phyloP scores from a whole-genome alignment of 2,888 invertebrate genomes.

The Perdita meconis region DNA sequence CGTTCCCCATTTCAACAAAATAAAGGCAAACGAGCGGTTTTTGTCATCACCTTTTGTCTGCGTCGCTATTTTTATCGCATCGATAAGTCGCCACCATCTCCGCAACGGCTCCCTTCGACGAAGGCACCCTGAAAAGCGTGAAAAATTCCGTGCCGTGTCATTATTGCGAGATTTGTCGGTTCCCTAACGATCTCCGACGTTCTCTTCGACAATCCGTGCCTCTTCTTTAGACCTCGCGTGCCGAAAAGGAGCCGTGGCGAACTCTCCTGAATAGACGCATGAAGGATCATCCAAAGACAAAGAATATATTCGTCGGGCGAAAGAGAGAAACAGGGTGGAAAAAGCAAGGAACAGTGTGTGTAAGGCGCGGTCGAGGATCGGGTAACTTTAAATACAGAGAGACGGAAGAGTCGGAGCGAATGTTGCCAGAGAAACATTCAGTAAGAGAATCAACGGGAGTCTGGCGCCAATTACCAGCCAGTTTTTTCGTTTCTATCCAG shows the following conservation, averaged over 20 bases:
- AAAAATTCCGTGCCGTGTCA: constrained; percentile 49
- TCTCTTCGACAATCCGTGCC: constrained; percentile 3
- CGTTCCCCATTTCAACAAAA: background rate
- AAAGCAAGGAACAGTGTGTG: background rate
- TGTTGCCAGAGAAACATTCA: constrained; percentile 44
- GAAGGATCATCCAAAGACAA: constrained; percentile 49
- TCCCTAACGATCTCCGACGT: constrained; percentile 48
- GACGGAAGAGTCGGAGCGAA: constrained; percentile 26
- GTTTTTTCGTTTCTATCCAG: constrained; percentile 30
- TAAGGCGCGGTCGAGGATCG: constrained; percentile 29
- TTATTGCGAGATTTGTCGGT: constrained; percentile 58
- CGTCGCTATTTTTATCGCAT: constrained; percentile 28
- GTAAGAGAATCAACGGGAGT: constrained; percentile 56
- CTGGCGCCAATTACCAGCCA: constrained; percentile 48
- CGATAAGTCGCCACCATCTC: constrained; percentile 51
- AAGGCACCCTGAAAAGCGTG: constrained; percentile 23
- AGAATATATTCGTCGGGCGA: constrained; percentile 40
- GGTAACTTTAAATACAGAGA: constrained; percentile 48
- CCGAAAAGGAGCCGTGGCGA: constrained; percentile 48
- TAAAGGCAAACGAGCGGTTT: constrained; percentile 13
- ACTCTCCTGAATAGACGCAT: constrained; percentile 48
- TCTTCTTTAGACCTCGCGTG: constrained; percentile 39
- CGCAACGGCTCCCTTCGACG: background rate
- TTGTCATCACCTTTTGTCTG: constrained; percentile 27
- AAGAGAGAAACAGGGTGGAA: constrained; percentile 1